Conservation (phyloP, 2,888 invertebrate genomes). For the Amphipyra tragopoginis region DNA sequence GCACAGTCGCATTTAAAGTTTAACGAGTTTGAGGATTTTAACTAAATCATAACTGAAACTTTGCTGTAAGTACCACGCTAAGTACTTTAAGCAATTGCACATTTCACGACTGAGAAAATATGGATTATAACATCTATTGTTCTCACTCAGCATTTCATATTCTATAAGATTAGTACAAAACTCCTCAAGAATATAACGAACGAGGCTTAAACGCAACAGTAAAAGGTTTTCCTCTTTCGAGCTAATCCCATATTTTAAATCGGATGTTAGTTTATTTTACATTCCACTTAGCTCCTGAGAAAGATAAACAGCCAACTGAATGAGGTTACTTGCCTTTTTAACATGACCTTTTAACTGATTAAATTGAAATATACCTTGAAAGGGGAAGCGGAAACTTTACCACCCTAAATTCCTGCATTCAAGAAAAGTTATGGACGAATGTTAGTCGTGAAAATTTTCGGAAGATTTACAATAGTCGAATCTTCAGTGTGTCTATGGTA, state of each 20-base stretch:
- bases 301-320: slow-evolving; percentile 50
- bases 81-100: slow-evolving; percentile 46
- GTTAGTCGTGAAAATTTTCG: slow-evolving; percentile 63
- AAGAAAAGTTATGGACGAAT: slow-evolving; percentile 47
- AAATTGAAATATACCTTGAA: slow-evolving; percentile 54
- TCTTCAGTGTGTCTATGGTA: slow-evolving; percentile 81
- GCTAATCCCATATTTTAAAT: slow-evolving; percentile 53
- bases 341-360: slow-evolving; percentile 58
- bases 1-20: slow-evolving; percentile 49
- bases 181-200: slow-evolving; percentile 18
- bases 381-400: slow-evolving; percentile 41
- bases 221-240: slow-evolving; percentile 41
- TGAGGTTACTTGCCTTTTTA: slow-evolving; percentile 52
- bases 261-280: slow-evolving; percentile 54
- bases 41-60: slow-evolving; percentile 59
- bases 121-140: slow-evolving; percentile 30
- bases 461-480: slow-evolving; percentile 82
- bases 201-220: slow-evolving; percentile 22
- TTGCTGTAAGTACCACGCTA: slow-evolving; percentile 34
- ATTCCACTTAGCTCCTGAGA: slow-evolving; percentile 50
- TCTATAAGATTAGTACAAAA: slow-evolving; percentile 17
- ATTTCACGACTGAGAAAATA: slow-evolving; percentile 40
- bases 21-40: slow-evolving; percentile 59
- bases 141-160: slow-evolving; percentile 26
- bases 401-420: slow-evolving; percentile 42